These are phyloP conservation scores for Hippocampus kuda DNA, from an alignment of 2,797 vertebrate species.

Conservation along the genomic window DNA sequence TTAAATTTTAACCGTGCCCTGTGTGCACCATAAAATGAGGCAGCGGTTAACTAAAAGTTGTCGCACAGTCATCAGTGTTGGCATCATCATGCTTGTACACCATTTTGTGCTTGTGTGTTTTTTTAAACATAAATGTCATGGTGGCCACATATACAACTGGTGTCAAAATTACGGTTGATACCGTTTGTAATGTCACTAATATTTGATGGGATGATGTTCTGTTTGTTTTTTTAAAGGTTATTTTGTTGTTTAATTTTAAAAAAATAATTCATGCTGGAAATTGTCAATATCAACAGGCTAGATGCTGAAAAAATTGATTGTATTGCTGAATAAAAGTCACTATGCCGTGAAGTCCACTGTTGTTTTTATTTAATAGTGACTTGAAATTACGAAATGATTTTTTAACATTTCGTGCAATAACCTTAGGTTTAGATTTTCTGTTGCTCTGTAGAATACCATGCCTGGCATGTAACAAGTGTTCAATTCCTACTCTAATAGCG, in stretches of 20 bases:
- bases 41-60: background rate
- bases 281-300: constrained; percentile 42
- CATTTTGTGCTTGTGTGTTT: constrained; percentile 2
- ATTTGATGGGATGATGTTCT: constrained; percentile 12
- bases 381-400: background rate
- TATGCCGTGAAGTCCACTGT: constrained; percentile 34
- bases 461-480: no score
- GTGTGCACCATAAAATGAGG: background rate
- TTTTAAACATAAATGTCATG: constrained; percentile 11
- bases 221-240: constrained; percentile 29
- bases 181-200: constrained; percentile 15
- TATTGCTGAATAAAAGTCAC: constrained; percentile 65
- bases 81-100: no score
- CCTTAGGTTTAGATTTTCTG: no score
- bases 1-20: background rate
- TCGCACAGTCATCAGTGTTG: background rate
- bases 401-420: background rate
- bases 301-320: constrained; percentile 54
- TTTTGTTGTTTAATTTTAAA: constrained; percentile 23
- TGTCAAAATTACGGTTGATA: constrained; percentile 16
- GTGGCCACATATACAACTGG: constrained; percentile 31
- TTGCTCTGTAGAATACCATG: background rate
- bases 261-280: constrained; percentile 20
- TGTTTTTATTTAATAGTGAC: background rate
- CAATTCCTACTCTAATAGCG: no score